These are phyloP conservation scores for Cabera pusaria DNA, from an alignment of 2,888 invertebrate species.

Conservation along the genomic window DNA sequence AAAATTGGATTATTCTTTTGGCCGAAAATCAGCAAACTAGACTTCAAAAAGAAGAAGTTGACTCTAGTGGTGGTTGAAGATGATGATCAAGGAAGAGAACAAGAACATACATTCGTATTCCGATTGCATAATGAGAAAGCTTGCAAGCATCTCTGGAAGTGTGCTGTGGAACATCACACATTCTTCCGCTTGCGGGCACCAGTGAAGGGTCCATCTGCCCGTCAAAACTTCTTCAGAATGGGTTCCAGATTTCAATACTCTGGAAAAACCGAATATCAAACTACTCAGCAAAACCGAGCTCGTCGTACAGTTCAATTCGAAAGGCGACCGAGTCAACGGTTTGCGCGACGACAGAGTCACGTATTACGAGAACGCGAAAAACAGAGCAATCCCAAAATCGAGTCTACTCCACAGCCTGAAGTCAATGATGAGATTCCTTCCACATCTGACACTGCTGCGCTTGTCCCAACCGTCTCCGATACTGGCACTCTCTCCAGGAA, in stretches of 20 bases:
- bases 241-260: slow-evolving; percentile 97
- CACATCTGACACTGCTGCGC: slow-evolving; percentile 52
- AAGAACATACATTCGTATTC: slow-evolving; percentile 99
- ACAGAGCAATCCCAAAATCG: slow-evolving; percentile 68
- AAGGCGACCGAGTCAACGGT: slow-evolving; percentile 97
- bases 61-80: slow-evolving; percentile 99
- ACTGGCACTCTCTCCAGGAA: slow-evolving; percentile 72
- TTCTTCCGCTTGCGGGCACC: slow-evolving; percentile 98
- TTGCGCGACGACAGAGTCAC: slow-evolving; percentile 96
- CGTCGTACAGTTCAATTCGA: slow-evolving; percentile 98
- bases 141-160: slow-evolving; percentile 99
- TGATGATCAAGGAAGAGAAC: slow-evolving; percentile 97
- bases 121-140: slow-evolving; percentile 97
- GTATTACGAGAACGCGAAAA: slow-evolving; percentile 91
- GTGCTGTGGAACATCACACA: slow-evolving; percentile 99
- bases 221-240: slow-evolving; percentile 99
- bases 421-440: slow-evolving; percentile 53
- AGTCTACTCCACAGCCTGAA: slow-evolving; percentile 51
- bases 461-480: slow-evolving; percentile 24
- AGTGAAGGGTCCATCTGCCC: slow-evolving; percentile 92
- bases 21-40: slow-evolving; percentile 99
- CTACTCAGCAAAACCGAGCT: slow-evolving; percentile 94
- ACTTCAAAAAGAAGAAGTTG: slow-evolving; percentile 98
- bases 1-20: slow-evolving; percentile 99
- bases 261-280: slow-evolving; percentile 99